phyloP scores from a whole-genome alignment of 1,140 invertebrate genomes.

The Ceratina calcarata region DNA sequence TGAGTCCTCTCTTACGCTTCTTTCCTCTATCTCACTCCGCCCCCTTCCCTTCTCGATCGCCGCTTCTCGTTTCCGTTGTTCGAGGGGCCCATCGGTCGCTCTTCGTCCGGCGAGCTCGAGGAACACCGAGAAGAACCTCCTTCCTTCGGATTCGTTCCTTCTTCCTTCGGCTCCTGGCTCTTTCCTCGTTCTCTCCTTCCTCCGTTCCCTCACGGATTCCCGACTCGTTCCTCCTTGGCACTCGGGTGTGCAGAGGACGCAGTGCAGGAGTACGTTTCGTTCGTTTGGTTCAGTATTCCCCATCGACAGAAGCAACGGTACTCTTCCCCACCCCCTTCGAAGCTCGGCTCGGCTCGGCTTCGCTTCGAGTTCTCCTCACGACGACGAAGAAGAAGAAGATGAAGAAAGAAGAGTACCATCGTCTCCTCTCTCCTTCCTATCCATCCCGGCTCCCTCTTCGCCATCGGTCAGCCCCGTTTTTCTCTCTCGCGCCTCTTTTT shows the following conservation, averaged over 20 bases:
- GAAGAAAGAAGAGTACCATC: conserved; percentile 21
- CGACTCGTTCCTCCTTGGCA: conserved; percentile 33
- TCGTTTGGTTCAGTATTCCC: conserved; percentile 74
- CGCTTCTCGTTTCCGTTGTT: not conserved
- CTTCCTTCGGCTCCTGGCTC: conserved; percentile 43
- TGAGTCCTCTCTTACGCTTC: conserved; percentile 31
- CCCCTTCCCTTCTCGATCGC: not conserved
- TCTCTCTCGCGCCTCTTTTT: conserved; percentile 16
- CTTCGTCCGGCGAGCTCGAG: conserved; percentile 8
- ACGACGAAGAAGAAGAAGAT: too few relatives aligned
- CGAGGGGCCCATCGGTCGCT: not conserved
- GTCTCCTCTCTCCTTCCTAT: conserved; percentile 31
- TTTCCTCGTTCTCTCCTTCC: conserved; percentile 66
- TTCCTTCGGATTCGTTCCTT: conserved; percentile 32
- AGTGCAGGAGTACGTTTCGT: conserved; percentile 58
- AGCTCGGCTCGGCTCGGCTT: conserved; percentile 8
- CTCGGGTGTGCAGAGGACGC: conserved; percentile 26
- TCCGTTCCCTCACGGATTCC: conserved; percentile 54
- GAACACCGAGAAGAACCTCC: conserved; percentile 32
- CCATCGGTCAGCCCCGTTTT: conserved; percentile 11
- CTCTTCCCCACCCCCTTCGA: conserved; percentile 63
- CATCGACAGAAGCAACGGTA: conserved; percentile 77
- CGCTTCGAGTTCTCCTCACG: conserved; percentile 49
- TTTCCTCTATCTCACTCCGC: conserved; percentile 20
- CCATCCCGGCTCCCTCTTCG: conserved; percentile 18